Evolutionary conservation across 2,113 vertebrate genomes (phyloP), one percentile per base, ranked within the genome.

Genomic region (Hepsetus odoe): DNA sequence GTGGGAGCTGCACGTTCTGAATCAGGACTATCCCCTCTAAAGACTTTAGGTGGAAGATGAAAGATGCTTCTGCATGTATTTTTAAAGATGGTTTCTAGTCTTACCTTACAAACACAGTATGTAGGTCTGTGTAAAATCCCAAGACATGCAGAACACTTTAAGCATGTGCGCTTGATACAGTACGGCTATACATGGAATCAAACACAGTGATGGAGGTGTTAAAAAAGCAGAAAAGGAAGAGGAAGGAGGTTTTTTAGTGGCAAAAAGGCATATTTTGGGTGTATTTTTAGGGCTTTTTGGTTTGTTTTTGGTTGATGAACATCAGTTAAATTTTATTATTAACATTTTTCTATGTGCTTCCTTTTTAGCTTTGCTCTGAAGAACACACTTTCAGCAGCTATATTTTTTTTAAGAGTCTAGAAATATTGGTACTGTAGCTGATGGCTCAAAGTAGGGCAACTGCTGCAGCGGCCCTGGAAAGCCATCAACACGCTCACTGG

Each of bases 401-500:
- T 46, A 49, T 69, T 30, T 42, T 55, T 18, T 42, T 55, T 18
- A 56, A 53, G 58, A 35, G 46, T 18, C 28, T 72, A 51, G 12
- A 40, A 6, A 16, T 65, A 42, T 53, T 20, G 14, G 51, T 53
- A 55, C 30, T 35, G 24, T 58, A 66, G 16, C 51, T 4, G 24
- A n/a, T 22, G 49, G n/a, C 46, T 66, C 5, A 38, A 79, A 65
- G 53, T 74, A 74, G 8, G 38, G 18, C 72, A 77, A 49, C 30
- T 56, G 53, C 6, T 59, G 42, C 62, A 1, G 33, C 13, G 10
- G 13, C 28, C 22, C 28, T 67, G 59, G 62, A 81, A 76, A 66
- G 18, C 38, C 32, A 26, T 61, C 80, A 67, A 59, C 13, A 51
- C 53, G n/a, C 72, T 40, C 35, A 44, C 33, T 67, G 49, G 16